A percentile compares a stretch with the other conserved stretches of the same genome.
Conservation (phyloP, 2,888 invertebrate genomes). For the Mythimna pallens region DNA sequence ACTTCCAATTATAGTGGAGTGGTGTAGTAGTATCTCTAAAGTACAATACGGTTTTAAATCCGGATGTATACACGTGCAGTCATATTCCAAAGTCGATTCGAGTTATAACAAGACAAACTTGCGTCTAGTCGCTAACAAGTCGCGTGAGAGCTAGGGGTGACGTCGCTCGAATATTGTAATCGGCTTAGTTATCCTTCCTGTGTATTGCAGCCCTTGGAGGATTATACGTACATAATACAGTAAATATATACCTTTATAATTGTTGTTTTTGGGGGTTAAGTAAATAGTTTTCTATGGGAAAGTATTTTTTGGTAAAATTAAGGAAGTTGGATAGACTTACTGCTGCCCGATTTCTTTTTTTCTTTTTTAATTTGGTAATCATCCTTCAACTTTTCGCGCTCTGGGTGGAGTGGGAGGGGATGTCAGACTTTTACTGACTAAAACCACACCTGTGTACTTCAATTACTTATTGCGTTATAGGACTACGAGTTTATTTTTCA, state of each 20-base stretch:
- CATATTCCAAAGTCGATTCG: conserved; percentile 62
- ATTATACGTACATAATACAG: conserved; percentile 53
- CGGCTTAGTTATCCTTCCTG: conserved; percentile 78
- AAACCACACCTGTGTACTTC: no score
- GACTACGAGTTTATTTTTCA: no score
- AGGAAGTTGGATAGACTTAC: no score
- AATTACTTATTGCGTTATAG: no score
- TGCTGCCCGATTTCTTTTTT: no score
- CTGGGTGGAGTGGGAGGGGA: no score
- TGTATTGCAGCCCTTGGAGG: conserved; percentile 69
- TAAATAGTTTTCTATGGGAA: neutral
- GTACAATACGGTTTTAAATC: conserved; percentile 64
- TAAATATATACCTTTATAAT: conserved; percentile 25
- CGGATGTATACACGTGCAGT: conserved; percentile 69
- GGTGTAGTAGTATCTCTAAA: conserved; percentile 46
- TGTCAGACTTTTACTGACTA: no score
- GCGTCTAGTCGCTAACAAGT: conserved; percentile 79
- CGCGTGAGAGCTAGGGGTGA: conserved; percentile 69
- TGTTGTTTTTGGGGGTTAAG: conserved; percentile 6
- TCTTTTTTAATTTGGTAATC: no score
- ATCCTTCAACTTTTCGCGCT: no score
- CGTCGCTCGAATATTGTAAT: conserved; percentile 78
- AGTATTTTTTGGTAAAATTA: neutral
- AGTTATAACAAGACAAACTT: conserved; percentile 85
- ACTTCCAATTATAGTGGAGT: conserved; percentile 62